A percentile compares a stretch with the other conserved stretches of the same genome.
These are phyloP conservation scores for Busseola fusca DNA, from an alignment of 2,888 invertebrate genomes.

Conservation along the genomic window DNA sequence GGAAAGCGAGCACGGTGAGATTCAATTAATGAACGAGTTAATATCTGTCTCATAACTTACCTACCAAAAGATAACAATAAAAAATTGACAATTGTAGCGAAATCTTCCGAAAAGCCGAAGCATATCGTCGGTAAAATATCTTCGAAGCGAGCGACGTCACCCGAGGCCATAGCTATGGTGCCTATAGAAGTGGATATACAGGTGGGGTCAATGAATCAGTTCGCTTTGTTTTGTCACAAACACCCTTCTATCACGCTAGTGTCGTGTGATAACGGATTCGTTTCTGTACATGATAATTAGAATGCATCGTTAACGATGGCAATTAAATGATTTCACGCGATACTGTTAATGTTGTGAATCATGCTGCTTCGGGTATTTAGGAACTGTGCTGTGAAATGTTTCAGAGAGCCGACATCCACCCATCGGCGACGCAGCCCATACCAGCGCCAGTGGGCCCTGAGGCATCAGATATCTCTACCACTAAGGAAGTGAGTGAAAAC, in stretches of 20 bases:
- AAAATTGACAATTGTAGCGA: conserved; percentile 60
- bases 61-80: conserved; percentile 10
- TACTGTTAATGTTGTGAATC: conserved; percentile 22
- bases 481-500: conserved; percentile 62
- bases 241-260: conserved; percentile 58
- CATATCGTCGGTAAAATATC: conserved; percentile 69
- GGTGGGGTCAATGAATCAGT: conserved; percentile 65
- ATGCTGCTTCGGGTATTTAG: conserved; percentile 12
- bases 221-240: conserved; percentile 49
- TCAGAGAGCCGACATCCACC: conserved; percentile 63
- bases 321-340: conserved; percentile 43
- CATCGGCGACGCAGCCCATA: conserved; percentile 68
- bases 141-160: conserved; percentile 68
- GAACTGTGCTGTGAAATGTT: conserved; percentile 38
- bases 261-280: conserved; percentile 44
- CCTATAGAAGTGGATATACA: conserved; percentile 67
- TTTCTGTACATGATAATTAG: conserved; percentile 47
- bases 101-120: conserved; percentile 71
- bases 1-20: conserved; percentile 69
- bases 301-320: conserved; percentile 52
- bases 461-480: conserved; percentile 55
- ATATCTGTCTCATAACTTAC: neutral
- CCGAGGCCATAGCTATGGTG: conserved; percentile 71
- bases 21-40: conserved; percentile 2
- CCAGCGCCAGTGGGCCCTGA: conserved; percentile 64